Base-by-base conservation (phyloP, 2,888 invertebrate genomes). In the Noctuana brunneofusca region DNA sequence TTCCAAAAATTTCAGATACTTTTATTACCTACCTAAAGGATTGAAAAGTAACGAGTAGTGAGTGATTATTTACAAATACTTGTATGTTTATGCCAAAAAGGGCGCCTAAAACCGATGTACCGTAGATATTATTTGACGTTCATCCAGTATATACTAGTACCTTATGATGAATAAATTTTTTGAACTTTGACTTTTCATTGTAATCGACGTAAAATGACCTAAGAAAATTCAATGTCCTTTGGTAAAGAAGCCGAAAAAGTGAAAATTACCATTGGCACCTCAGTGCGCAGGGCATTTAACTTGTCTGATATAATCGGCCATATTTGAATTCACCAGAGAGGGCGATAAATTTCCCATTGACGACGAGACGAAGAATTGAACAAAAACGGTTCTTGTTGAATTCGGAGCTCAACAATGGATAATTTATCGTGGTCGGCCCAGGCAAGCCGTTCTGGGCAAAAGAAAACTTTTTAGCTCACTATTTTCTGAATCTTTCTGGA, bases 291-390 rank as follows among this genome's bases (percentile, higher is more conserved):
- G 81, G 81, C 82, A 83, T 84, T 87, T 80, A 84, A 79, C 79
- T 82, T 78, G 79, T 76, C 72, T 72, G 81, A 83, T 84, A 87
- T 87, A 88, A 88, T 87, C 87, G 84, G 72, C 77, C 83, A 84
- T 87, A 89, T 89, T 89, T 86, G 83, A 89, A 89, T 89, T 85
- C 83, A 80, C 80, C 78, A 79, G 81, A 79, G 80, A 76, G 75
- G 79, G 87, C 83, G 84, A 90, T 90, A 89, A 89, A 89, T 90
- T 89, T 84, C 73, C 87, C 82, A 87, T 89, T 89, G 88, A 89
- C 85, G 85, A 86, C 81, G 81, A 86, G 83, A 81, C 86, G 84
- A 87, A 87, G 89, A 89, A 89, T 87, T 86, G 89, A 89, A 91
- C 89, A 89, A 89, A 90, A 91, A 87, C 87, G 84, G 80, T 78